phyloP scores from a whole-genome alignment of 2,113 vertebrate species.

The Microtus ochrogaster region DNA sequence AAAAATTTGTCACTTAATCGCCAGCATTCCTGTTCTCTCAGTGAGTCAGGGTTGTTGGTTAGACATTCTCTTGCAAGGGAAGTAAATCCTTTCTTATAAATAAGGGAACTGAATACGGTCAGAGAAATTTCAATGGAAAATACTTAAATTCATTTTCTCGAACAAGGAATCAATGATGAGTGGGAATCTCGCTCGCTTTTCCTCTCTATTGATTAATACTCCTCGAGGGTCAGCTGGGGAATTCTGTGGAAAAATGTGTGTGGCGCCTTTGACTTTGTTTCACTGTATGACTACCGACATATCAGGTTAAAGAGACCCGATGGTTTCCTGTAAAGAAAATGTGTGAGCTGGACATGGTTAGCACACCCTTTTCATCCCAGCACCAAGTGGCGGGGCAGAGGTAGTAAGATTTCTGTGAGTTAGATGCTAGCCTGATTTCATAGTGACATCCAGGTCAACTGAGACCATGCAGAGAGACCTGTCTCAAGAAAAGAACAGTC shows the following conservation, averaged over 20 bases:
- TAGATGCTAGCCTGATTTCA: background rate
- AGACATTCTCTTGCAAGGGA: background rate
- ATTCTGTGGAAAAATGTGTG: background rate
- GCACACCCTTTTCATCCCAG: background rate
- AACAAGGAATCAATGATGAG: background rate
- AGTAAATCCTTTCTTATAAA: background rate
- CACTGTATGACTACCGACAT: background rate
- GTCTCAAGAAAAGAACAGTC: background rate
- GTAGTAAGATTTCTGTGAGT: background rate
- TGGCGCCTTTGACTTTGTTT: background rate
- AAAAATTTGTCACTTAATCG: background rate
- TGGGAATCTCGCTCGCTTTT: background rate
- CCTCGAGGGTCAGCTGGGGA: background rate
- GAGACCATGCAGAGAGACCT: background rate
- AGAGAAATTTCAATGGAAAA: slow-evolving; percentile 32
- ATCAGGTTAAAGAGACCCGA: background rate
- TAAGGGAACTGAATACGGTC: background rate
- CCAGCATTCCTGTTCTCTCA: background rate
- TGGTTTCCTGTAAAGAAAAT: background rate
- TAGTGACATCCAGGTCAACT: background rate
- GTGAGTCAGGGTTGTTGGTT: background rate
- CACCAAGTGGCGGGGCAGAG: background rate
- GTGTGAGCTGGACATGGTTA: no score
- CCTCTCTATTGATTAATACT: background rate
- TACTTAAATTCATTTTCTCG: slow-evolving; percentile 44